Base-by-base conservation (phyloP, 1,140 invertebrate genomes). In the Solenopsis fugax region DNA sequence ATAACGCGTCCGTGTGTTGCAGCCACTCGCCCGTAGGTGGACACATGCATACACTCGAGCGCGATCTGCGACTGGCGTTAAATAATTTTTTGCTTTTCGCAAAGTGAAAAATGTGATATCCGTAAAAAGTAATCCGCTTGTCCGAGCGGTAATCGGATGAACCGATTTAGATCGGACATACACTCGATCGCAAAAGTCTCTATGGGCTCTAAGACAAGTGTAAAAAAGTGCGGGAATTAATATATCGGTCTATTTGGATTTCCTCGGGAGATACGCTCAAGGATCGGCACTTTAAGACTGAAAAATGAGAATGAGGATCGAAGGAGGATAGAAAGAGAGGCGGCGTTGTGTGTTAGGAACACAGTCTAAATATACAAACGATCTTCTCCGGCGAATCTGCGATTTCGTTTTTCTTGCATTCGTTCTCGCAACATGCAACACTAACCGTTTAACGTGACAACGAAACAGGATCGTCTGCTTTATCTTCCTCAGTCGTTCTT, bases 321-420 rank as follows among this genome's bases (percentile, higher is more conserved):
- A 18, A 69, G 13, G 16, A 24, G 62, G 34, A 16, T 13, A 18
- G 21, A 13, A 4, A 69, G 18, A 34, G 13, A 24, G 13, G 12
- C 12, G 24, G 34, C 29, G 13, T 29, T 69, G 65, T 37, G 41
- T 10, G 21, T 37, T 45, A n/a, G 67, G 50, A 41, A 48, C 58
- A 65, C 6, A 65, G 58, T 91, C 90, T 91, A 92, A 92, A 92
- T 92, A 92, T 89, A 92, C 72, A 69, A 90, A 92, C 69, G 89
- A 90, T 91, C 41, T 0, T 7, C 41, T 82, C 65, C 72, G 50
- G 45, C 52, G 82, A 88, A 91, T 90, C 88, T 90, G 75, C n/a
- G 76, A 80, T 45, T 29, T 78, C 62, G 60, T 87, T 88, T 85
- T 73, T 71, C 82, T 77, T 64, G 60, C 67, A 54, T 88, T 89